phyloP scores from a whole-genome alignment of 1,140 invertebrate genomes.

The Brachionus rotundiformis region DNA sequence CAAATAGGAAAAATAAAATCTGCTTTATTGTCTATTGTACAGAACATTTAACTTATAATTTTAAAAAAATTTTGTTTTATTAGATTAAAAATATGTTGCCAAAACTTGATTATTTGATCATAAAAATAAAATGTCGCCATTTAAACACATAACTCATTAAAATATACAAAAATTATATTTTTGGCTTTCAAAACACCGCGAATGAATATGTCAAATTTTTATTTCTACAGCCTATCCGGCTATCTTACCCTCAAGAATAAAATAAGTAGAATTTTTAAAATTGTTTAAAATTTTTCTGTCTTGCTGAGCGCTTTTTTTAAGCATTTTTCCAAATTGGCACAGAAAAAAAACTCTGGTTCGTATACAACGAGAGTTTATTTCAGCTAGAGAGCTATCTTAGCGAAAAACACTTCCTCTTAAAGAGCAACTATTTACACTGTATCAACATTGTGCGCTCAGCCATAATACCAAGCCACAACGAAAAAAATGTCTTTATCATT shows the following conservation, averaged over 20 bases:
- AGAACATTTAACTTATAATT: background rate
- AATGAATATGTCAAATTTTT: background rate
- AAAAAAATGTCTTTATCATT: conserved; percentile 25
- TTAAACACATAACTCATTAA: background rate
- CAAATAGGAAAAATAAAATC: conserved; percentile 8
- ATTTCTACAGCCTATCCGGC: conserved; percentile 35
- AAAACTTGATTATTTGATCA: background rate
- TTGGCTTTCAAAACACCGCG: background rate
- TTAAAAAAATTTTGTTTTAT: background rate
- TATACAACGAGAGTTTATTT: conserved; percentile 13
- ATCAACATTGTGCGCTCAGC: background rate
- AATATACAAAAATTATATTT: background rate
- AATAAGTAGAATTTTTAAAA: conserved; percentile 11
- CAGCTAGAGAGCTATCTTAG: conserved; percentile 11
- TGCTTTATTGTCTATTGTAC: background rate
- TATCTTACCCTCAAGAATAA: conserved; percentile 19
- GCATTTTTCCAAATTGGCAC: background rate
- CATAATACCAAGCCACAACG: background rate
- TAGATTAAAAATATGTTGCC: background rate
- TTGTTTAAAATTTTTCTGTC: background rate
- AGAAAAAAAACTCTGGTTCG: conserved; percentile 27
- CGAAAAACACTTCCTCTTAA: conserved; percentile 32
- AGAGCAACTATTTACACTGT: background rate
- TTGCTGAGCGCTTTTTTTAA: background rate
- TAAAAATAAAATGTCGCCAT: background rate